These are phyloP conservation scores for Tricholaema leucomelas DNA, from an alignment of 2,113 vertebrate genomes.

Conservation along the genomic window DNA sequence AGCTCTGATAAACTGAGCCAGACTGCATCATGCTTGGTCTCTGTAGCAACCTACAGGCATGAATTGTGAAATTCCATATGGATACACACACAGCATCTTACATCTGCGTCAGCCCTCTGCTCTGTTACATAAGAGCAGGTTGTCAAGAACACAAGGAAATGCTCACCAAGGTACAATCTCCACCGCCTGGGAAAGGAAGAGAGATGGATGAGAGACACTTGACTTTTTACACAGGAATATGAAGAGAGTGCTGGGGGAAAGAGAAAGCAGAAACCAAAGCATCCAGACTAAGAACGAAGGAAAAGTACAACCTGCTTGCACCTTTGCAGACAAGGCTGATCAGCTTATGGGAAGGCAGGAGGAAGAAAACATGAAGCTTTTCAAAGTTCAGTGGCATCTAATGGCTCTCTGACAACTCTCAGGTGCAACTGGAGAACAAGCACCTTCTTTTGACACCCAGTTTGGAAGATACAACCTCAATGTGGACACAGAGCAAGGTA, in stretches of 20 bases:
- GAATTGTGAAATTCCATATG: background rate
- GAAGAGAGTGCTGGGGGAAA: background rate
- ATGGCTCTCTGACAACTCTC: background rate
- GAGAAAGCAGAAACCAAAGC: background rate
- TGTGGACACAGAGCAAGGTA: accelerated
- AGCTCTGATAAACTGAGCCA: background rate
- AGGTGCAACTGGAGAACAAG: background rate
- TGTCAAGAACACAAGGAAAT: background rate
- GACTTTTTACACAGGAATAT: background rate
- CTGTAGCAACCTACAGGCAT: background rate
- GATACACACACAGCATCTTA: background rate
- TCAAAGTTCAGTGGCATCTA: background rate
- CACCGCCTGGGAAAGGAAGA: background rate
- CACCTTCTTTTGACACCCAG: background rate
- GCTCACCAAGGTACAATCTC: background rate
- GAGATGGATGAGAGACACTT: background rate
- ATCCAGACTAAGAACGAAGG: background rate
- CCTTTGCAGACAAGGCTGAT: background rate
- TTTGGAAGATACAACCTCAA: accelerated
- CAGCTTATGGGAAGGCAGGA: background rate
- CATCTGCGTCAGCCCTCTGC: background rate
- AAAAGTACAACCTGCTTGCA: background rate
- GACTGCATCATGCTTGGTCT: background rate
- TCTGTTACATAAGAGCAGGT: accelerated
- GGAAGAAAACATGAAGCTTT: background rate